Base-by-base conservation (phyloP, 2,888 invertebrate species). In the Sabatieria punctata region DNA sequence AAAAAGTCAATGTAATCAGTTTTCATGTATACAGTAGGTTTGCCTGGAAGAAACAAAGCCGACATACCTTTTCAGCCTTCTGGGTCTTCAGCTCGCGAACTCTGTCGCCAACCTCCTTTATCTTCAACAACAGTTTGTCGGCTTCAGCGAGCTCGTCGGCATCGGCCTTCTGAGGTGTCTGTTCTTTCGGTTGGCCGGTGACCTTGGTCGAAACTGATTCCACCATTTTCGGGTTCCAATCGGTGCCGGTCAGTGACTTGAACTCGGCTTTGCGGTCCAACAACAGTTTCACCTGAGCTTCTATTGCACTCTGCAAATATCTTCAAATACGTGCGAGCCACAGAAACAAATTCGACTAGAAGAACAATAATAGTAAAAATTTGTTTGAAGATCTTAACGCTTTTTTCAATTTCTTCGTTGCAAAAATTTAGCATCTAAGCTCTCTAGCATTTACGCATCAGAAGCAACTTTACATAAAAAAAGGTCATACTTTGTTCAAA, bases 61-160 rank as follows among this genome's bases (percentile, higher is more conserved):
- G 21, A 23, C 21, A 26, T 21, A 46, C 70, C 66, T 70, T 69
- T 2, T 61, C 55, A 46, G 68, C 63, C 52, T 68, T 70, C 48
- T 71, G 65, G 0, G 67, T 52, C 61, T 78, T 77, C 24, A 78
- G 57, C 44, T 77, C 69, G 15, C 85, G 71, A 2, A 86, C 75
- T 63, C 76, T 76, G 48, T 82, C 77, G 1, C 84, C 73, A 15
- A 30, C 15, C 8, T 40, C 23, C 23, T 40, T 40, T 6, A 40
- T 40, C 23, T 40, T 23, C 8, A 40, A 19, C 22, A 40, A 23
- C 23, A 22, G 30, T 15, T 8, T 11, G 15, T 30, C 30, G 15
- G 30, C 30, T 15, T 30, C 30, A 15, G 8, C 15, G 8, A 30
- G 15, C n/a, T n/a, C n/a, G n/a, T n/a, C n/a, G n/a, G n/a, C n/a